phyloP scores from a whole-genome alignment of 2,113 vertebrate genomes.

The Poeciliopsis prolifica region DNA sequence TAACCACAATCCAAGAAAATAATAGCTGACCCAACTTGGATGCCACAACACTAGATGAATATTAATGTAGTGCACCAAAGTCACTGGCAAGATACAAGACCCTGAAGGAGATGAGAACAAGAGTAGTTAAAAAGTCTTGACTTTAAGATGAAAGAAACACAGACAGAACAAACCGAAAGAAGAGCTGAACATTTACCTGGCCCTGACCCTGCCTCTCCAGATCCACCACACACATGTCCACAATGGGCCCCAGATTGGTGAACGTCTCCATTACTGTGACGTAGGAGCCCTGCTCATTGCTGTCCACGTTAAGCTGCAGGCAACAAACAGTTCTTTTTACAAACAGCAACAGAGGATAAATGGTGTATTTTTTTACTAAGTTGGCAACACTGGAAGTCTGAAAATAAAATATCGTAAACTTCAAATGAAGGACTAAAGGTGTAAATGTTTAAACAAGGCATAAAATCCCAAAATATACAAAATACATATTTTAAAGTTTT shows the following conservation, averaged over 20 bases:
- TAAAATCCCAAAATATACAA: neutral
- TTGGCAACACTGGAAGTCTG: neutral
- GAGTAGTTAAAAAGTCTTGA: neutral
- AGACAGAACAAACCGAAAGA: neutral
- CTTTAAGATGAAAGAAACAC: neutral
- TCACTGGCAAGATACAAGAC: neutral
- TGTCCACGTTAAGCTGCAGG: constrained; percentile 93
- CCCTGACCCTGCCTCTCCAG: constrained; percentile 97
- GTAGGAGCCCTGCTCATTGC: constrained; percentile 97
- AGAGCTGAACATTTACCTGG: constrained; percentile 82
- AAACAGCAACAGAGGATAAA: neutral
- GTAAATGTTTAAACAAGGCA: neutral
- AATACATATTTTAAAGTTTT: too few species aligned
- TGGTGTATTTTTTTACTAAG: neutral
- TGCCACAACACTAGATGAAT: neutral
- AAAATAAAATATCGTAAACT: neutral
- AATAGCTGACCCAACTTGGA: neutral
- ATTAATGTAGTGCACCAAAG: neutral
- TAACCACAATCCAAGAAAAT: neutral
- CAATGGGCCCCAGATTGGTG: constrained; percentile 96
- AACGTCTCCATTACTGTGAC: constrained; percentile 99
- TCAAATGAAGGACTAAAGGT: neutral
- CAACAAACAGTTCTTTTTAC: constrained; percentile 4
- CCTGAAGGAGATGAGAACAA: neutral
- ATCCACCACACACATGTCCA: constrained; percentile 99